These are phyloP conservation scores for Drosophila greeni DNA, from an alignment of 2,888 invertebrate species.

Conservation along the genomic window DNA sequence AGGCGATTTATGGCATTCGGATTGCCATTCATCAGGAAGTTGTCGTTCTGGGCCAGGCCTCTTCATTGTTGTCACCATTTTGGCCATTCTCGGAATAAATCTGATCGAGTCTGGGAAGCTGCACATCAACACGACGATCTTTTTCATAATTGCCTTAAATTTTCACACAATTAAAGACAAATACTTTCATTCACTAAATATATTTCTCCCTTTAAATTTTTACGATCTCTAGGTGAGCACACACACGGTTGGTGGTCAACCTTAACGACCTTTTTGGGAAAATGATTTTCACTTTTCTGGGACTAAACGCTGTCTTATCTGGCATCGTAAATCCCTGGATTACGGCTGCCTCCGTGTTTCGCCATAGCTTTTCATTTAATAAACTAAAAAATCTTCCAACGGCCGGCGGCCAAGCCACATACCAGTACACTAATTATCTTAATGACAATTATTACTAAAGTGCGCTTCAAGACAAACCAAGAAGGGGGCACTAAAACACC, in stretches of 20 bases:
- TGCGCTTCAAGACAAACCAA: constrained; percentile 38
- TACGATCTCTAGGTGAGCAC: constrained; percentile 35
- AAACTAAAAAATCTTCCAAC: constrained; percentile 52
- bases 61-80: constrained; percentile 20
- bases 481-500: constrained; percentile 24
- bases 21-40: constrained; percentile 62
- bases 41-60: constrained; percentile 17
- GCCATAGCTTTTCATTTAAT: constrained; percentile 75
- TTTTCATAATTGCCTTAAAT: constrained; percentile 28
- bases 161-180: constrained; percentile 61
- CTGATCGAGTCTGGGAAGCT: constrained; percentile 33
- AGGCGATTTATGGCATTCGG: constrained; percentile 54
- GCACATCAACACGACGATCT: constrained; percentile 1
- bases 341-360: constrained; percentile 39
- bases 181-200: constrained; percentile 57
- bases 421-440: constrained; percentile 69
- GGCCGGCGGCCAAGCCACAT: constrained; percentile 53
- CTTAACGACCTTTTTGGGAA: constrained; percentile 38
- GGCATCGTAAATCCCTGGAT: constrained; percentile 53
- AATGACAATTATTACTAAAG: constrained; percentile 71
- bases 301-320: constrained; percentile 56
- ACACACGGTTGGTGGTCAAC: constrained; percentile 28
- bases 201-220: constrained; percentile 31
- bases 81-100: constrained; percentile 27
- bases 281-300: constrained; percentile 56